Evolutionary conservation across 2,888 invertebrate species (phyloP), one percentile per base, ranked within the genome.

Genomic region (Aspidiotus destructor): DNA sequence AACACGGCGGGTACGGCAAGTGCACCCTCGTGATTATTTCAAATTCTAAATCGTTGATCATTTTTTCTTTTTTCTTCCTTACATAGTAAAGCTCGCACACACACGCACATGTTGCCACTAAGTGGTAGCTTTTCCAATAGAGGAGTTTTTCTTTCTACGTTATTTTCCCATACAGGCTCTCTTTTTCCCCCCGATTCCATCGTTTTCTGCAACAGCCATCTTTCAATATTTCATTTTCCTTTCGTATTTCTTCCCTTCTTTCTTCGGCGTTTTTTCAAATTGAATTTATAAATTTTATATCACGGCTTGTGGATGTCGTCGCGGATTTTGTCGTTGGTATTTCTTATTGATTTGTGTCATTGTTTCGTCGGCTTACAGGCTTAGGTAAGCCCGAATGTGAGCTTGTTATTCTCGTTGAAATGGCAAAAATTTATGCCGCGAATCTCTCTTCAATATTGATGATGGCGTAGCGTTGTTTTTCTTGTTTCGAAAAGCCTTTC

Each of bases 21-120:
- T 67, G 60, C 67, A 67, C 67, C 67, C 67, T 67, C 58, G 67
- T 48, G 67, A 67, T 60, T 58, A 58, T 52, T 67, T 58, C 67
- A 44, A 67, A 67, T 58, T 67, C 15, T 48, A 58, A 67, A 67
- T 67, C 67, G 28, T 28, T 28, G 28, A 28, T 28, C 28, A 28
- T 28, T 28, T 28, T 28, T 28, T 28, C 67, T 67, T 58, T 57
- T 16, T 67, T 67, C 42, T 6, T 28, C n/a, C n/a, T n/a, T n/a
- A n/a, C n/a, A n/a, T n/a, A n/a, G 28, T 28, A 28, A 28, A 28
- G 28, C 28, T 41, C 63, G 54, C 63, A 63, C 63, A 63, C 63
- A 67, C 67, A 67, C 67, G 57, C 67, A 67, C 67, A 60, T 67
- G 67, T 67, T 67, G 60, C 67, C 67, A 40, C 67, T 67, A 60